Conservation (phyloP, 2,113 vertebrate species). For the Pseudorasbora parva region DNA sequence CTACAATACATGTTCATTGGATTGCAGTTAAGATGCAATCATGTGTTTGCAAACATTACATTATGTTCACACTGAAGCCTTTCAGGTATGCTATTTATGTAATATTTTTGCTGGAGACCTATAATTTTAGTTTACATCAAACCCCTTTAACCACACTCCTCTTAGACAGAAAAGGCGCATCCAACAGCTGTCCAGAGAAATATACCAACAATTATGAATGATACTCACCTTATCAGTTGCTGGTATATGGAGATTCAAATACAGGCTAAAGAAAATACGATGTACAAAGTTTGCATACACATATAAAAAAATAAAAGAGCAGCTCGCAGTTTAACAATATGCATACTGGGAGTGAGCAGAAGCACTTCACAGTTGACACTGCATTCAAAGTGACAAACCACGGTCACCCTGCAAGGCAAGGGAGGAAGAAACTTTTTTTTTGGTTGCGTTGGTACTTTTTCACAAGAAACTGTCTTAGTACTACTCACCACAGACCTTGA, state of each 20-base stretch:
- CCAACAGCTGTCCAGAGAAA: not conserved
- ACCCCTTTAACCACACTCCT: not conserved
- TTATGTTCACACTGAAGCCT: not conserved
- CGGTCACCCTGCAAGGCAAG: not conserved
- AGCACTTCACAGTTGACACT: constrained; percentile 1
- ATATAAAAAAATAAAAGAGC: not conserved
- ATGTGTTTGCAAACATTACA: not conserved
- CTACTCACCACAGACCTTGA: too few relatives aligned
- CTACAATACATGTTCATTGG: not conserved
- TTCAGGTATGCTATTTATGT: not conserved
- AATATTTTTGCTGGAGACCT: not conserved
- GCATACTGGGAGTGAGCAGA: not conserved
- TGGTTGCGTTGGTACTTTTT: not conserved
- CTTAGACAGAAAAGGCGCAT: not conserved
- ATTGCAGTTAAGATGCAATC: not conserved
- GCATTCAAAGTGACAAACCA: constrained; percentile 2
- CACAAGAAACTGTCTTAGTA: not conserved
- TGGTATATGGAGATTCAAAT: not conserved
- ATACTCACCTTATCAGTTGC: not conserved
- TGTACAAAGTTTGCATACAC: not conserved
- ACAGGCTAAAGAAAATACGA: not conserved
- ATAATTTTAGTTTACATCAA: not conserved
- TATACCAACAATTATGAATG: not conserved
- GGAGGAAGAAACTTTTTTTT: constrained; percentile 1
- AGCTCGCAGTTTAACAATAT: not conserved